Conservation (phyloP, 1,140 invertebrate species). For the Drosophila littoralis region DNA sequence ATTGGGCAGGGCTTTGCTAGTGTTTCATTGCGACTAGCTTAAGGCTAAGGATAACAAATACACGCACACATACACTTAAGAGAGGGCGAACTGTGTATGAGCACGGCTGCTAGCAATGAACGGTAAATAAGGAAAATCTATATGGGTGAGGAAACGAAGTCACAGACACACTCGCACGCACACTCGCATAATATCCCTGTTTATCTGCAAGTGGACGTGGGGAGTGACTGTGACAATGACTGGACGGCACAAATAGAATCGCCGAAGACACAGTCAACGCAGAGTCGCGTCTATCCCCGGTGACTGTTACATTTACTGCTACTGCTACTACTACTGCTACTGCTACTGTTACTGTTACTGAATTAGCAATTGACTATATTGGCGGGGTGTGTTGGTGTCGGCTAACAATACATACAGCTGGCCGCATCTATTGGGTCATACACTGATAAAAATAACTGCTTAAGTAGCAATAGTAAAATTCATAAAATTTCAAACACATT, state of each 20-base stretch:
- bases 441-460: neutral
- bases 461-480: too few relatives aligned
- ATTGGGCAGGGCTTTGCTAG: neutral
- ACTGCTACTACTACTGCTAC: slow-evolving; percentile 29
- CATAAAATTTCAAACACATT: too few relatives aligned
- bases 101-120: slow-evolving; percentile 49
- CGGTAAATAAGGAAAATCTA: slow-evolving; percentile 49
- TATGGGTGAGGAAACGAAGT: slow-evolving; percentile 29
- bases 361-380: slow-evolving; percentile 55
- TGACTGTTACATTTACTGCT: neutral
- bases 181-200: too few relatives aligned
- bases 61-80: slow-evolving; percentile 13
- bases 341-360: slow-evolving; percentile 28
- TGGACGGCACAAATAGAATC: slow-evolving; percentile 36
- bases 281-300: neutral
- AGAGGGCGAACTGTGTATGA: slow-evolving; percentile 29
- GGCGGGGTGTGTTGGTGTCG: slow-evolving; percentile 3
- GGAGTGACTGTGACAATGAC: slow-evolving; percentile 37
- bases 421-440: neutral
- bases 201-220: neutral
- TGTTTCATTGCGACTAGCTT: slow-evolving; percentile 36
- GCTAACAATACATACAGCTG: slow-evolving; percentile 1
- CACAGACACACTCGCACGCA: neutral
- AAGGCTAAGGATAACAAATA: slow-evolving; percentile 32
- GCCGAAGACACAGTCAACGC: slow-evolving; percentile 11